Evolutionary conservation across 1,140 invertebrate genomes (phyloP).

Genomic region (Rhagoletis pomonella): DNA sequence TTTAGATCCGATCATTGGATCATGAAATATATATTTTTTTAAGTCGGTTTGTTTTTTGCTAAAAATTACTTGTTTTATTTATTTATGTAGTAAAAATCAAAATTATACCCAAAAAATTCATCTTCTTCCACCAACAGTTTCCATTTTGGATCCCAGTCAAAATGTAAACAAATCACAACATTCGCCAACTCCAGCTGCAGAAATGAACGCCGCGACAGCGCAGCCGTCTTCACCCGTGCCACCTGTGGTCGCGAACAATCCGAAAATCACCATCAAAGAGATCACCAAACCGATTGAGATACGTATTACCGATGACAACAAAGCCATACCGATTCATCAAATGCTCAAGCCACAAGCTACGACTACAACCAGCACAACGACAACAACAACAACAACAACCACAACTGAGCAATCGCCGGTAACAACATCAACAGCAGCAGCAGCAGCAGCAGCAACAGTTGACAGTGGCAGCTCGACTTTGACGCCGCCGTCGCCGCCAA

Average conservation of each 20-base stretch:
- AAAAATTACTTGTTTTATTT: too few species aligned
- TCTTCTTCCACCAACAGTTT: slow-evolving; percentile 25
- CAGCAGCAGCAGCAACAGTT: slow-evolving; percentile 56
- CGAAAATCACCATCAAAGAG: slow-evolving; percentile 73
- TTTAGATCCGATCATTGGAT: too few species aligned
- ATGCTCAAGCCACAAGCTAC: slow-evolving; percentile 61
- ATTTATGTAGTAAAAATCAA: too few species aligned
- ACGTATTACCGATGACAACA: slow-evolving; percentile 71
- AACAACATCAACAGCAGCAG: slow-evolving; percentile 33
- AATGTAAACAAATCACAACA: slow-evolving; percentile 1
- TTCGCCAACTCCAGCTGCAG: not conserved
- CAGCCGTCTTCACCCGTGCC: slow-evolving; percentile 56
- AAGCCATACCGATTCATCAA: slow-evolving; percentile 61
- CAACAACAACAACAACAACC: slow-evolving; percentile 56
- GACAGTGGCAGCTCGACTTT: slow-evolving; percentile 49
- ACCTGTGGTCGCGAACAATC: slow-evolving; percentile 63
- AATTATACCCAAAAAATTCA: not conserved
- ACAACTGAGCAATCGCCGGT: slow-evolving; percentile 57
- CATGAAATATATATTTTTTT: too few species aligned
- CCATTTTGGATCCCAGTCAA: not conserved
- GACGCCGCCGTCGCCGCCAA: slow-evolving; percentile 45
- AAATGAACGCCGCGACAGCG: slow-evolving; percentile 47
- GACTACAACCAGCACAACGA: slow-evolving; percentile 48
- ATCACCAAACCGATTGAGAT: slow-evolving; percentile 73
- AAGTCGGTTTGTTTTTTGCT: too few species aligned